Percentiles rank a stretch among this genome's conserved stretches.
Evolutionary conservation across 1,140 invertebrate species (phyloP).

Genomic region (Calephelis nemesis): DNA sequence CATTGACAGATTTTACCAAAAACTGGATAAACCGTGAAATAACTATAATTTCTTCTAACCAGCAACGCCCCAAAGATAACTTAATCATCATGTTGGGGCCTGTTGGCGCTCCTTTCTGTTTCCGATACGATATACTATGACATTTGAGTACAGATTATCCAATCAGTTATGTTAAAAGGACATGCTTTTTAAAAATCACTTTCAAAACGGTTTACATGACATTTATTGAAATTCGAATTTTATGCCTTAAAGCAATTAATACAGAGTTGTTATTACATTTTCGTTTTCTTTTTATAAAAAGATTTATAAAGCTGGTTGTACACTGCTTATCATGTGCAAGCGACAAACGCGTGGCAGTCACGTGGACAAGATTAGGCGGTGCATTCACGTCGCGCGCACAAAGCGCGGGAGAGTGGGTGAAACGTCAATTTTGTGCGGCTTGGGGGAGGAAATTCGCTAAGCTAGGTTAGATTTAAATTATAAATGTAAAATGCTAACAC

Average conservation of each 20-base stretch:
- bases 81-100: conserved; percentile 69
- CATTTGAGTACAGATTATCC: conserved; percentile 78
- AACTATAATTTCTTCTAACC: conserved; percentile 68
- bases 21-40: conserved; percentile 65
- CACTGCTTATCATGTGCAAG: conserved; percentile 64
- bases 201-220: conserved; percentile 42
- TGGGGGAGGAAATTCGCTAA: conserved; percentile 70
- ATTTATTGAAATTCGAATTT: conserved; percentile 42
- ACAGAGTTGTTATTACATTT: conserved; percentile 23
- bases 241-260: conserved; percentile 29
- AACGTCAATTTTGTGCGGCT: conserved; percentile 69
- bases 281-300: conserved; percentile 36
- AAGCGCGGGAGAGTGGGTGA: conserved; percentile 55
- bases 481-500: conserved; percentile 65
- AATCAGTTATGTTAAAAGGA: conserved; percentile 78
- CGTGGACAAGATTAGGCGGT: conserved; percentile 70
- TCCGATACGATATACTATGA: conserved; percentile 75
- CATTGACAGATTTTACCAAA: conserved; percentile 67
- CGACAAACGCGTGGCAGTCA: conserved; percentile 60
- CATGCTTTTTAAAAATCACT: conserved; percentile 63
- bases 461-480: conserved; percentile 73
- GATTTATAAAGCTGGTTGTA: conserved; percentile 44
- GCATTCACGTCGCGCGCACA: conserved; percentile 71
- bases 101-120: conserved; percentile 70
- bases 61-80: conserved; percentile 57